A percentile compares a stretch with the other conserved stretches of the same genome.
phyloP scores from a whole-genome alignment of 2,797 vertebrate species.

The Hozukius guyotensis region DNA sequence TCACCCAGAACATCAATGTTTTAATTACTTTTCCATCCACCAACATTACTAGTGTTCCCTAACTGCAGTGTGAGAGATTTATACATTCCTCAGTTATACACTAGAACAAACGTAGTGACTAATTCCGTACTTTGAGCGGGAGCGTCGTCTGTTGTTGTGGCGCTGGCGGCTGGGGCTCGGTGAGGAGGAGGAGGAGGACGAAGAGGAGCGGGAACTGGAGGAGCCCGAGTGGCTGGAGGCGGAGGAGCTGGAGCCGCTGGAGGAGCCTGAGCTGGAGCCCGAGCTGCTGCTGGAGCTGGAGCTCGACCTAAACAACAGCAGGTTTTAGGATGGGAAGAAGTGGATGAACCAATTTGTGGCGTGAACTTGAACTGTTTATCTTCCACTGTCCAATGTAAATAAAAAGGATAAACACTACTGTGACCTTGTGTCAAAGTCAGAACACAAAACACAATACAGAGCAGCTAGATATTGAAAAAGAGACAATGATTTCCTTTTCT shows the following conservation, averaged over 20 bases:
- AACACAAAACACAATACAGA: not conserved
- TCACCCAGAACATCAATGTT: not conserved
- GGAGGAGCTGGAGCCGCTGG: constrained; percentile 92
- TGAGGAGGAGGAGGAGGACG: constrained; percentile 90
- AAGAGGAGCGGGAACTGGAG: constrained; percentile 92
- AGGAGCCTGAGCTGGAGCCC: constrained; percentile 92
- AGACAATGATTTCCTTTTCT: not conserved
- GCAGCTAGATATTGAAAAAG: not conserved
- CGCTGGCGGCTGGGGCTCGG: constrained; percentile 89
- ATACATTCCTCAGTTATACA: not conserved
- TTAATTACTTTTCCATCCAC: not conserved
- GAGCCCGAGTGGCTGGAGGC: constrained; percentile 91
- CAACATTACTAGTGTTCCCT: not conserved
- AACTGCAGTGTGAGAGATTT: not conserved
- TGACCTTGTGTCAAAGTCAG: not conserved
- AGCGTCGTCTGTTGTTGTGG: constrained; percentile 91
- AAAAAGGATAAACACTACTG: not conserved
- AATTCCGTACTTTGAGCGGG: constrained; percentile 88
- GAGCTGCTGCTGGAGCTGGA: constrained; percentile 94
- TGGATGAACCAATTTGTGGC: not conserved
- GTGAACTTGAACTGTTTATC: not conserved
- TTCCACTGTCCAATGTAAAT: not conserved
- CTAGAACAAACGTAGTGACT: not conserved
- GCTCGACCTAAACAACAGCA: constrained; percentile 74
- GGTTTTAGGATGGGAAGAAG: too few species aligned